Percentiles rank a stretch among this genome's conserved stretches.
phyloP scores from a whole-genome alignment of 1,140 invertebrate species.

The Apis florea region DNA sequence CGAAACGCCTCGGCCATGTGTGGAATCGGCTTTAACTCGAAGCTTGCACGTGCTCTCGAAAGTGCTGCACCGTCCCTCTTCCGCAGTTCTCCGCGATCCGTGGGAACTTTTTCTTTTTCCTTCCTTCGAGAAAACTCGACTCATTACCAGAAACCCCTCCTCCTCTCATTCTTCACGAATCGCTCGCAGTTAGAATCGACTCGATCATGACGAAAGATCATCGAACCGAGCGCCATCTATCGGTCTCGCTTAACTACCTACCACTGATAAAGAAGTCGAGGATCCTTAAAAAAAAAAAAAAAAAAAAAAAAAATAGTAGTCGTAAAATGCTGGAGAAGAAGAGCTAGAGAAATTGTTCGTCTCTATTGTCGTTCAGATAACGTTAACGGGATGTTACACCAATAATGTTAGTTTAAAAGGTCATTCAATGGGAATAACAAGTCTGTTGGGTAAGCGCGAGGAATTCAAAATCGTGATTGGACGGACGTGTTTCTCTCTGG shows the following conservation, averaged over 20 bases:
- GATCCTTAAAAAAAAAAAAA: no score
- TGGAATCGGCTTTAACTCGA: constrained; percentile 51
- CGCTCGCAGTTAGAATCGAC: constrained; percentile 9
- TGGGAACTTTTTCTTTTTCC: constrained; percentile 58
- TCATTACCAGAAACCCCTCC: no score
- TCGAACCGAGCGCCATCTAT: neutral
- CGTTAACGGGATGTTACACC: no score
- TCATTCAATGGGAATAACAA: no score
- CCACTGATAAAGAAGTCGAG: neutral
- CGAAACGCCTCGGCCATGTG: constrained; percentile 57
- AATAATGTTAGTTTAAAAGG: no score
- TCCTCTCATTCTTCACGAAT: no score
- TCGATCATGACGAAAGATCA: neutral
- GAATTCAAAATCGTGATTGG: no score
- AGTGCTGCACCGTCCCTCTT: constrained; percentile 18
- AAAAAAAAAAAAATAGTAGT: neutral
- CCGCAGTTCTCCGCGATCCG: constrained; percentile 39
- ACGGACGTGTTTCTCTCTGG: no score
- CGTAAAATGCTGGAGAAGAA: neutral
- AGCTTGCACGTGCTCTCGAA: constrained; percentile 42
- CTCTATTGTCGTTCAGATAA: no score
- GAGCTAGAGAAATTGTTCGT: no score
- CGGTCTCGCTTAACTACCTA: neutral
- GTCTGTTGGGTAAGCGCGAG: no score
- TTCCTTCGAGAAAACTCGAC: constrained; percentile 1